phyloP scores from a whole-genome alignment of 2,797 vertebrate genomes.

The Nothura maculosa region DNA sequence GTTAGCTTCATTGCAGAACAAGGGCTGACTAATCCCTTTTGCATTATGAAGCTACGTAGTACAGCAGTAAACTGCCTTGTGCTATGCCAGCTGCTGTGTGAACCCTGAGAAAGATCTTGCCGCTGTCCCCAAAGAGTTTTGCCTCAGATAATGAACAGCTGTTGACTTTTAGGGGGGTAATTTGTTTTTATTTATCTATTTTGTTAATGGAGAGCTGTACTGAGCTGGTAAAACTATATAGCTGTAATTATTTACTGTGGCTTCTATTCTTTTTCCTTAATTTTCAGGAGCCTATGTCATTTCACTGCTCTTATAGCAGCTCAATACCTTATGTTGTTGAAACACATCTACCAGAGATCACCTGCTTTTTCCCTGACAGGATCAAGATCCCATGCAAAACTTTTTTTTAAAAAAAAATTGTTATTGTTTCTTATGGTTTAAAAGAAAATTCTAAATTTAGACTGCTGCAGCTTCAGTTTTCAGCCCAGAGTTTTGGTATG shows the following conservation, averaged over 20 bases:
- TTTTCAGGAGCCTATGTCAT: background rate
- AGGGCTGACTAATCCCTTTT: background rate
- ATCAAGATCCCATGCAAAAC: background rate
- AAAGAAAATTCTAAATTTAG: background rate
- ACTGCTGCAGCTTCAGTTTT: background rate
- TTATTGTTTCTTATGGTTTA: background rate
- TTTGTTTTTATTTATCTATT: background rate
- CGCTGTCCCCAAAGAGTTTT: background rate
- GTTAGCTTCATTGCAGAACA: background rate
- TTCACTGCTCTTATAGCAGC: background rate
- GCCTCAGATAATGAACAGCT: background rate
- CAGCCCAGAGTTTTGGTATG: background rate
- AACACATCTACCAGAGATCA: background rate
- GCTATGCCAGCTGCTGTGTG: background rate
- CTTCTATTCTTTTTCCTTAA: background rate
- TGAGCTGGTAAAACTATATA: background rate
- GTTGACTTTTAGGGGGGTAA: background rate
- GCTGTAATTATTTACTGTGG: background rate
- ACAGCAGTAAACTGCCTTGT: background rate
- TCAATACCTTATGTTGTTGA: background rate
- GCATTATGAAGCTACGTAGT: accelerated
- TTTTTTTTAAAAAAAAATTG: background rate
- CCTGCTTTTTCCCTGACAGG: background rate
- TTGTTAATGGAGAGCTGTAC: background rate
- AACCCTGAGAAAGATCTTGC: background rate